Evolutionary conservation across 2,113 vertebrate genomes (phyloP).

Genomic region (Ictidomys tridecemlineatus): DNA sequence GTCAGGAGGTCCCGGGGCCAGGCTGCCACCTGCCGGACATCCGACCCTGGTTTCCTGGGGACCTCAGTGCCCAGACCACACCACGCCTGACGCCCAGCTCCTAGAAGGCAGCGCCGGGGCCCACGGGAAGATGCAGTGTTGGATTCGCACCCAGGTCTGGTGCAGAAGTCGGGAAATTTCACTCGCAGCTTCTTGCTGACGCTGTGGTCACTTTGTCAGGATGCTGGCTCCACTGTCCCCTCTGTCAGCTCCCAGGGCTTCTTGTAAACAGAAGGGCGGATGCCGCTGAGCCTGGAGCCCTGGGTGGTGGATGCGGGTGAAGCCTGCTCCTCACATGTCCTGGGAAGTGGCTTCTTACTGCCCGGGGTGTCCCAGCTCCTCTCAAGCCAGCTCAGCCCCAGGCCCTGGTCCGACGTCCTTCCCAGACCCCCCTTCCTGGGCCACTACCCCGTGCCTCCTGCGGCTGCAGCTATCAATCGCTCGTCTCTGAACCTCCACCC

Average conservation of each 20-base stretch:
- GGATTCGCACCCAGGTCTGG: neutral
- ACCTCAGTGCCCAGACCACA: neutral
- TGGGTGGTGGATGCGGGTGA: rapidly evolving
- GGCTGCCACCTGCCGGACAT: neutral
- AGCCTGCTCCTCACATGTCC: too few relatives aligned
- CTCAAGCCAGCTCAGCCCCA: neutral
- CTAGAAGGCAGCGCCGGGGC: neutral
- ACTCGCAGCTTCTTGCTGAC: neutral
- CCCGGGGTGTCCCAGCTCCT: neutral
- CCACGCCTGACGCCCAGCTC: neutral
- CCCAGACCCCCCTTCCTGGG: neutral
- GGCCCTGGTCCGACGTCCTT: neutral
- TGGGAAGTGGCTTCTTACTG: neutral
- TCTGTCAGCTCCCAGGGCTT: neutral
- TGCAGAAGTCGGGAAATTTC: neutral
- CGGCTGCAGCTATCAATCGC: too few relatives aligned
- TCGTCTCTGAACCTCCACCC: neutral
- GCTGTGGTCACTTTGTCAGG: neutral
- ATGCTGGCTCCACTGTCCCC: neutral
- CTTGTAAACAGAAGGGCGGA: neutral
- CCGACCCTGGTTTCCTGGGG: conserved; percentile 10
- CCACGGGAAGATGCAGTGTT: neutral
- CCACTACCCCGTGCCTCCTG: neutral
- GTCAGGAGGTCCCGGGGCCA: neutral
- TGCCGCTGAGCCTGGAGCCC: neutral